Percentiles rank a stretch among this genome's conserved stretches.
Conservation (phyloP, 2,888 invertebrate genomes). For the Tryphoninae sp. region DNA sequence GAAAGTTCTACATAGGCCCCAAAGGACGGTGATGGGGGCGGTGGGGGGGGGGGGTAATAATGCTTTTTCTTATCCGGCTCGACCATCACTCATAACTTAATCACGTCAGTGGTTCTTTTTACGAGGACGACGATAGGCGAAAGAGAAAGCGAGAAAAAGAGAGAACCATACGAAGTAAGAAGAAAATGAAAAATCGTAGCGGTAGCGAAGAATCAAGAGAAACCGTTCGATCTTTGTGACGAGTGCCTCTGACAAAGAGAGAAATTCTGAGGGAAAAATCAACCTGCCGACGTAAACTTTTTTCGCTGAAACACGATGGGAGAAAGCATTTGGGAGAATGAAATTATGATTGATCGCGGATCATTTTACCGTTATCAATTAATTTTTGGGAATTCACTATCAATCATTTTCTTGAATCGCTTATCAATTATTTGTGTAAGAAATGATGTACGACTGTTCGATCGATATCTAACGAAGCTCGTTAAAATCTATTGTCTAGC, state of each 20-base stretch:
- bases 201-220: conserved; percentile 15
- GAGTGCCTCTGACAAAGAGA: background rate
- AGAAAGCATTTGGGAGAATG: background rate
- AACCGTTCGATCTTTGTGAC: background rate
- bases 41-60: conserved; percentile 32
- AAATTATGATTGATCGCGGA: too few relatives aligned
- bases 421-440: background rate
- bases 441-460: too few relatives aligned
- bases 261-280: background rate
- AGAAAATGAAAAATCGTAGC: conserved; percentile 22
- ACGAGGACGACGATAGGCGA: conserved; percentile 8
- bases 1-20: conserved; percentile 61
- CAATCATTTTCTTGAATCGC: background rate
- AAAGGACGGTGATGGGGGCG: background rate
- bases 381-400: background rate
- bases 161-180: conserved; percentile 22
- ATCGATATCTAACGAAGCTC: too few relatives aligned
- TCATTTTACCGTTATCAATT: too few relatives aligned
- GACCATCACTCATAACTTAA: conserved; percentile 64
- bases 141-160: conserved; percentile 37
- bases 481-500: too few relatives aligned
- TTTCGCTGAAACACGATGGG: background rate
- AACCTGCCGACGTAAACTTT: background rate
- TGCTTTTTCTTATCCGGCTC: conserved; percentile 62
- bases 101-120: conserved; percentile 54